Evolutionary conservation across 2,888 invertebrate species (phyloP).

Genomic region (Clunio marinus): DNA sequence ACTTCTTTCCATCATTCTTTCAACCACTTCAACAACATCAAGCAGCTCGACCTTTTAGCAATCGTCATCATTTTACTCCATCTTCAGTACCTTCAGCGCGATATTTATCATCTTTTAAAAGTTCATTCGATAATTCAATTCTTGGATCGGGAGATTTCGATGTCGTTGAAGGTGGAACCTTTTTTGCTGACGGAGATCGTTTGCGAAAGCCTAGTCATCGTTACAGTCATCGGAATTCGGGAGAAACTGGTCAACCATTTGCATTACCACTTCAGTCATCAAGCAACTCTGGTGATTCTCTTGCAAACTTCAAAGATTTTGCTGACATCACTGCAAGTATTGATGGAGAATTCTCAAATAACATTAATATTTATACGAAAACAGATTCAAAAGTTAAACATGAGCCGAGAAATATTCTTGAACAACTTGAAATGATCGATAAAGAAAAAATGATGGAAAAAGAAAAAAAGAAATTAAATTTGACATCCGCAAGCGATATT

Average conservation of each 20-base stretch:
- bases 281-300: conserved; percentile 73
- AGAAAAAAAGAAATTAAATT: conserved; percentile 59
- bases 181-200: conserved; percentile 68
- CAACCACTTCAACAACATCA: conserved; percentile 57
- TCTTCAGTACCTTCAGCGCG: conserved; percentile 42
- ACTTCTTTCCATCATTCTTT: conserved; percentile 75
- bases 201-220: conserved; percentile 45
- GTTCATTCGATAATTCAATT: conserved; percentile 58
- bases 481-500: background rate
- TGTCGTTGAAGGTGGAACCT: conserved; percentile 80
- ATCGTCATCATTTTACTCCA: conserved; percentile 43
- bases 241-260: conserved; percentile 60
- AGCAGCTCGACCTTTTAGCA: conserved; percentile 58
- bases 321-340: conserved; percentile 83
- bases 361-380: conserved; percentile 71
- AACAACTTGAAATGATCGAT: conserved; percentile 71
- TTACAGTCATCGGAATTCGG: too few relatives aligned
- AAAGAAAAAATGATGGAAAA: conserved; percentile 53
- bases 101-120: conserved; percentile 50
- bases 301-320: conserved; percentile 85
- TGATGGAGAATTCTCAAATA: conserved; percentile 75
- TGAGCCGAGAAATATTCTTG: conserved; percentile 76
- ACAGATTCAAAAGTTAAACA: conserved; percentile 66
- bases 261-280: background rate
- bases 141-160: conserved; percentile 83